Conservation (phyloP, 2,888 invertebrate species). For the Idaea dimidiata region DNA sequence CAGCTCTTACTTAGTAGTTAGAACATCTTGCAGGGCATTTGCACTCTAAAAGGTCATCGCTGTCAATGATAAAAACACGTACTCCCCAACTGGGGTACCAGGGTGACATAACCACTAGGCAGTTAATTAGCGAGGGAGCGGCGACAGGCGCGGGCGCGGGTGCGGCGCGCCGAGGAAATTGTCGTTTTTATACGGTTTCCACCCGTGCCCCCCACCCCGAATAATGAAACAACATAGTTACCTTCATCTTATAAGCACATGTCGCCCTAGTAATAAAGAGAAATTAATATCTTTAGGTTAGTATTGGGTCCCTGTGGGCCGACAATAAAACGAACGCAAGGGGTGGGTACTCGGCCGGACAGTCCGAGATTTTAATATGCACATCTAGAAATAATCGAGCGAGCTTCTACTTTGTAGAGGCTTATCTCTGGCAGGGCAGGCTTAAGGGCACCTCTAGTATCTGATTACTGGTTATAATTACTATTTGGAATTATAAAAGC, state of each 20-base stretch:
- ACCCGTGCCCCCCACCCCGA: constrained; percentile 49
- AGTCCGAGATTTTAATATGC: constrained; percentile 6
- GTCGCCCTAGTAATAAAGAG: constrained; percentile 67
- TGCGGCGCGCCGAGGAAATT: constrained; percentile 78
- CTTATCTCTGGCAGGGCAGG: neutral
- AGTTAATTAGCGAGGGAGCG: constrained; percentile 77
- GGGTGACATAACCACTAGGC: constrained; percentile 78
- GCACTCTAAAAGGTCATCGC: constrained; percentile 41
- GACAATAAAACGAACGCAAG: constrained; percentile 25
- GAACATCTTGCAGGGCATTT: constrained; percentile 14
- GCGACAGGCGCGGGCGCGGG: constrained; percentile 76
- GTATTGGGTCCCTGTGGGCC: constrained; percentile 28
- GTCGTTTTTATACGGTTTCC: constrained; percentile 80
- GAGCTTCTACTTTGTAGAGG: neutral
- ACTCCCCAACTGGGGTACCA: constrained; percentile 69
- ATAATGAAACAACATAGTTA: constrained; percentile 75
- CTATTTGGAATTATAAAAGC: neutral
- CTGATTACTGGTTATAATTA: neutral
- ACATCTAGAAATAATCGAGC: constrained; percentile 5
- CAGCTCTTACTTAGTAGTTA: neutral
- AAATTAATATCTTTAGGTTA: constrained; percentile 66
- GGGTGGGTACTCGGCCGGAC: constrained; percentile 11
- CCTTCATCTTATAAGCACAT: constrained; percentile 73
- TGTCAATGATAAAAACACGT: constrained; percentile 55
- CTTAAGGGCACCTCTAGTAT: neutral